Conservation (phyloP, 1,140 invertebrate species). For the Popillia japonica region DNA sequence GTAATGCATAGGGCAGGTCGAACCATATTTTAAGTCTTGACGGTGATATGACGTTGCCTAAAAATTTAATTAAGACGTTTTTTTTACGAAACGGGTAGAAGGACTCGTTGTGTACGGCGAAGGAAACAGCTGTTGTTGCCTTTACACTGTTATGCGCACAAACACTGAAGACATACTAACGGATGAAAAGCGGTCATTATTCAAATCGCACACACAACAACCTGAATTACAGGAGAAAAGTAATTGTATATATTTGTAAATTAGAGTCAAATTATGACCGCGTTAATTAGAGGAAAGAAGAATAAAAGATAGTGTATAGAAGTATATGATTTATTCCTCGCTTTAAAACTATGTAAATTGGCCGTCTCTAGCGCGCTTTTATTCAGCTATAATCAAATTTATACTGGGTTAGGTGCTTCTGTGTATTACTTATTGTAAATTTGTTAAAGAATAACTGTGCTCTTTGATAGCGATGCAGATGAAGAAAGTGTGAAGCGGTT, state of each 20-base stretch:
- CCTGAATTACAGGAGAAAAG: neutral
- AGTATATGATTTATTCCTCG: neutral
- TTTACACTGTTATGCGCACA: neutral
- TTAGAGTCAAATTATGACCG: neutral
- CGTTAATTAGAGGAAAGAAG: constrained; percentile 2
- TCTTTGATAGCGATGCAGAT: too few species aligned
- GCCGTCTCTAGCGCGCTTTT: neutral
- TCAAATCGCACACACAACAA: neutral
- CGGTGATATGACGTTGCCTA: neutral
- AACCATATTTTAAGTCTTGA: neutral
- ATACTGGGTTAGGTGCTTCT: too few species aligned
- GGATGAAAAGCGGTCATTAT: constrained; percentile 10
- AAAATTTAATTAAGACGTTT: constrained; percentile 19
- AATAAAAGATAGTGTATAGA: neutral
- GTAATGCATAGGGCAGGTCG: neutral
- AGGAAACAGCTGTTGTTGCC: constrained; percentile 4
- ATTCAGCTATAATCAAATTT: too few species aligned
- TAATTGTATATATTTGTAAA: constrained; percentile 16
- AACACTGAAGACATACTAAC: neutral
- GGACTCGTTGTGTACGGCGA: neutral
- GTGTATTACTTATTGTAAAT: neutral
- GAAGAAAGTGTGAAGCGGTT: too few species aligned
- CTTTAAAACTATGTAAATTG: neutral
- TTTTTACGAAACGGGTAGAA: neutral
- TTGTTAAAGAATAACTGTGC: neutral